These are phyloP conservation scores for Sphaerodactylus townsendi DNA, from an alignment of 2,113 vertebrate genomes.

Conservation along the genomic window DNA sequence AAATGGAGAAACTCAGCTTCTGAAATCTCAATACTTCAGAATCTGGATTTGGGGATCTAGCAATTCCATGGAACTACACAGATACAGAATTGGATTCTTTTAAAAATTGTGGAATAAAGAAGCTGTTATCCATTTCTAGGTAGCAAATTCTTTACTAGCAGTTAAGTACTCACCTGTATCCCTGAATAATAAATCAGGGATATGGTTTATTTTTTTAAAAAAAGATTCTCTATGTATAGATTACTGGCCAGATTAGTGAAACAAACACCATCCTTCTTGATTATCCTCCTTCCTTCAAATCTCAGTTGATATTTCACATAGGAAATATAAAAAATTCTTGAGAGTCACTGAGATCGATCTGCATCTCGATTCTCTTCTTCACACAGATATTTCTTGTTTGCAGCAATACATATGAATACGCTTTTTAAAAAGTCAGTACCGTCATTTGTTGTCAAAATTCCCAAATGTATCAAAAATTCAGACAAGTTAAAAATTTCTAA, in stretches of 20 bases:
- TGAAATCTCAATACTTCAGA: not conserved
- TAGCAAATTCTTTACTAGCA: not conserved
- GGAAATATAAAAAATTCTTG: conserved; percentile 7
- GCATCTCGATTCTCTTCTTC: not conserved
- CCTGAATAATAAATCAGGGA: conserved; percentile 18
- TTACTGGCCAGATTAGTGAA: conserved; percentile 10
- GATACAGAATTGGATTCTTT: not conserved
- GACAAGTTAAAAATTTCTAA: conserved; percentile 50
- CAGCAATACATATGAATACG: conserved; percentile 1
- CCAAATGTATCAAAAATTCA: conserved; percentile 42
- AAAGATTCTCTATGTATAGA: conserved; percentile 12
- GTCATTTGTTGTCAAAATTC: conserved; percentile 34
- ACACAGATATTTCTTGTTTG: conserved; percentile 16
- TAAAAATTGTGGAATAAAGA: not conserved
- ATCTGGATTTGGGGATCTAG: not conserved
- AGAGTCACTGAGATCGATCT: not conserved
- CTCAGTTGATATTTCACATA: not conserved
- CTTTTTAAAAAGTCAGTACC: conserved; percentile 42
- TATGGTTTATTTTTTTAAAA: conserved; percentile 26
- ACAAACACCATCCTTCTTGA: conserved; percentile 10
- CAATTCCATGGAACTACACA: conserved; percentile 7
- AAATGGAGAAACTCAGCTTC: not conserved
- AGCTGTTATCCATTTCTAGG: not conserved
- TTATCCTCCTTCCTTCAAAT: not conserved
- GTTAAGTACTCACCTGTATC: not conserved